Evolutionary conservation across 2,113 vertebrate species (phyloP).

Genomic region (Urocitellus parryii): DNA sequence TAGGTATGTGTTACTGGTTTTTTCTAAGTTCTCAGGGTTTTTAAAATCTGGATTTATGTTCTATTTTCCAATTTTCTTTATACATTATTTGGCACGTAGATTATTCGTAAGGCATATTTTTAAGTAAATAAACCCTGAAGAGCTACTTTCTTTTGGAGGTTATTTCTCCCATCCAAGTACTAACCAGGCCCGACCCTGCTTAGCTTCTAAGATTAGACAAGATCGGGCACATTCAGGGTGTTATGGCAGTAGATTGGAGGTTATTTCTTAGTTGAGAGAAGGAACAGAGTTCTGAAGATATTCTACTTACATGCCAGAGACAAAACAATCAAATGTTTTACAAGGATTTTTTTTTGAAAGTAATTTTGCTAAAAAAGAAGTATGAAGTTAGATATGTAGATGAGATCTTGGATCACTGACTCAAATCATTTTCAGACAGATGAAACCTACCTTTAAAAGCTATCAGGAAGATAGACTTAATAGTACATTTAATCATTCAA

Average conservation of each 20-base stretch:
- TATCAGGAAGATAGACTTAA: not conserved
- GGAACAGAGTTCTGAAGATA: constrained; percentile 13
- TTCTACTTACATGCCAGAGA: not conserved
- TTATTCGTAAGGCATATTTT: not conserved
- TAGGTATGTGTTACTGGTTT: not conserved
- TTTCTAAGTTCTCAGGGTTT: not conserved
- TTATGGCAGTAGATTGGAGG: not conserved
- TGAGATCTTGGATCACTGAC: not conserved
- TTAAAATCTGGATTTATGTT: constrained; percentile 3
- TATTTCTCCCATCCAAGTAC: not conserved
- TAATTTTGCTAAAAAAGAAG: constrained; percentile 43
- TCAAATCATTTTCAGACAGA: constrained; percentile 34
- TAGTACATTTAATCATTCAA: not conserved
- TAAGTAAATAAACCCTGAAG: constrained; percentile 27
- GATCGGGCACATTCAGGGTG: no score
- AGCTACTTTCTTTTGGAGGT: constrained; percentile 22
- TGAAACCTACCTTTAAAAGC: constrained; percentile 30
- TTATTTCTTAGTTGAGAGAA: constrained; percentile 54
- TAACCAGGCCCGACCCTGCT: no score
- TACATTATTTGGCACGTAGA: not conserved
- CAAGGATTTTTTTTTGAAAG: constrained; percentile 27
- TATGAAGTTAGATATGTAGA: not conserved
- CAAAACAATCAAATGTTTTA: not conserved
- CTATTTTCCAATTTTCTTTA: not conserved
- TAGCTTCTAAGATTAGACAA: no score